Evolutionary conservation across 23 tunicate genomes (phyloP), one percentile per base, ranked within the genome.

Genomic region (Diplosoma virens): DNA sequence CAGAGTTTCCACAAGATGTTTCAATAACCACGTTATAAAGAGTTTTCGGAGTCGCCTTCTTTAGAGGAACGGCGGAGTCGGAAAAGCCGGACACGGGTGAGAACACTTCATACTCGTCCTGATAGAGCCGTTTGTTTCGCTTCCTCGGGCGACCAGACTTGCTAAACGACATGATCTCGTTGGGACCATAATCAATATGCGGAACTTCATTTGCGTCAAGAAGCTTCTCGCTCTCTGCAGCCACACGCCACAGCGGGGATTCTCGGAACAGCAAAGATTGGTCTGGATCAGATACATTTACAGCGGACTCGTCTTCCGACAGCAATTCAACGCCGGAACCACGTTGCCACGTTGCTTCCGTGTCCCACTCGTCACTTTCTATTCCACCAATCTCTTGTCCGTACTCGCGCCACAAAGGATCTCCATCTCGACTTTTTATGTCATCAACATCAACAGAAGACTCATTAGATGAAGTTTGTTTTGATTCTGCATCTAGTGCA

Each of bases 131-230:
- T 16, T 60, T 84, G 82, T 84, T 84, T 6, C 83, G 77, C 34
- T 84, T 84, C 7, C 89, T 77, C 0, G 89, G 82, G 18, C 89
- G 65, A 11, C 89, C 89, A 3, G 89, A 84, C 52, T 77, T 76
- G 36, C 89, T 84, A 41, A 84, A 84, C 53, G 82, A 76, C 45
- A 69, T 35, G 59, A 84, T 84, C 53, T 84, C 89, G 30, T 33
- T 30, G 1, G 89, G 89, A 1, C 89, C 89, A 32, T 84, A 84
- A 28, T 84, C 89, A 2, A 66, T 29, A 25, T 61, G 59, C 4
- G 61, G 30, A 30, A 24, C 71, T 5, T 36, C 53, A 11, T 68
- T 27, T 31, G 54, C 47, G 30, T 66, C 47, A 0, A 82, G 37
- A 20, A 47, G n/a, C 52, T 74, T 75, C 45, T 75, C 79, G 25